These are phyloP conservation scores for Alloplasta piceator DNA, from an alignment of 2,888 invertebrate genomes.

Conservation along the genomic window DNA sequence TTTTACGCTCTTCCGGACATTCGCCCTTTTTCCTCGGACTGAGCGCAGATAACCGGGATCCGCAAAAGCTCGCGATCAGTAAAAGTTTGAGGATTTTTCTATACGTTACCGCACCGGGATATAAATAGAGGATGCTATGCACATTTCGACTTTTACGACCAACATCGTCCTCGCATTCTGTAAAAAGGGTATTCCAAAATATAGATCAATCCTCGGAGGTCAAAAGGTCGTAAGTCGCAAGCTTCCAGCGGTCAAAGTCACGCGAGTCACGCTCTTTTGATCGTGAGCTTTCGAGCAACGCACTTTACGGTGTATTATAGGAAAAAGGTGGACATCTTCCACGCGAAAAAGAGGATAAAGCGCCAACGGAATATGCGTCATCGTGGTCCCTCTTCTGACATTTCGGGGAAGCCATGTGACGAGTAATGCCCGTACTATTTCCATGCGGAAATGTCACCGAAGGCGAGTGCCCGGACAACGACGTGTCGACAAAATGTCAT, in stretches of 20 bases:
- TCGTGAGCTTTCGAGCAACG: no score
- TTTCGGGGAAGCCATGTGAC: slow-evolving; percentile 26
- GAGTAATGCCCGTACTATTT: slow-evolving; percentile 38
- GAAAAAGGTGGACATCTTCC: not conserved
- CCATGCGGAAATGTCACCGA: slow-evolving; percentile 43
- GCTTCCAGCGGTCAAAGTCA: no score
- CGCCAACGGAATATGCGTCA: slow-evolving; percentile 24
- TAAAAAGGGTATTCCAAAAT: slow-evolving; percentile 5
- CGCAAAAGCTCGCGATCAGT: slow-evolving; percentile 11
- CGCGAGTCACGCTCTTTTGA: no score
- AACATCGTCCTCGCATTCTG: slow-evolving; percentile 15
- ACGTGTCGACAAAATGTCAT: slow-evolving; percentile 29
- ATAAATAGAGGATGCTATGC: not conserved
- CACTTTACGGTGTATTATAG: not conserved
- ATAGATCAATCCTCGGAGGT: not conserved
- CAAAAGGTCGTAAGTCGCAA: no score
- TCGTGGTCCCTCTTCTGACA: slow-evolving; percentile 29
- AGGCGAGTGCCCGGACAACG: not conserved
- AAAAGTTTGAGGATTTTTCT: slow-evolving; percentile 29
- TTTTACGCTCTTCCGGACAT: not conserved
- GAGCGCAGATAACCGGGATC: not conserved
- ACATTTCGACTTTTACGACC: slow-evolving; percentile 11
- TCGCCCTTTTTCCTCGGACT: not conserved
- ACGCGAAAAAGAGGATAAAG: slow-evolving; percentile 13
- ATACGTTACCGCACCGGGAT: not conserved